Conservation (phyloP, 1,140 invertebrate species). For the Lanistes nyassanus region DNA sequence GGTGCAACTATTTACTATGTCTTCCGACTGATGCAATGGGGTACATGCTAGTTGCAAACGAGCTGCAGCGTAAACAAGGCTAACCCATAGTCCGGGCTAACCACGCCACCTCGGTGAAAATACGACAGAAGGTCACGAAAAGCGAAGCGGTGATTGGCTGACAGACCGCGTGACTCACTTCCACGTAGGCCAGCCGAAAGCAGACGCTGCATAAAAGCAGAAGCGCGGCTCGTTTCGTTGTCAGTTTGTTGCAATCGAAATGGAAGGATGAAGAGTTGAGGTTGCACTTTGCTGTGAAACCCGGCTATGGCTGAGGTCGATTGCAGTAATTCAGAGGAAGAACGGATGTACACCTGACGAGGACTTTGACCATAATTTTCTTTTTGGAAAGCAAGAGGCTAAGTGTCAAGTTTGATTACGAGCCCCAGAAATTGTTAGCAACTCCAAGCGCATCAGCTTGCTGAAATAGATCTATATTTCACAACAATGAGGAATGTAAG, state of each 20-base stretch:
- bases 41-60: background rate
- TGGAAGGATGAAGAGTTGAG: conserved; percentile 35
- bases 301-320: conserved; percentile 28
- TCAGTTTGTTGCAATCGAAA: conserved; percentile 30
- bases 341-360: conserved; percentile 7
- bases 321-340: conserved; percentile 16
- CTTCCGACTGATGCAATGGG: no score
- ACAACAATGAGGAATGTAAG: conserved; percentile 24
- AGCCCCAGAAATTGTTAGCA: background rate
- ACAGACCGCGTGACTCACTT: conserved; percentile 36
- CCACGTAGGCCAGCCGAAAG: conserved; percentile 36
- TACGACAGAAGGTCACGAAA: conserved; percentile 1
- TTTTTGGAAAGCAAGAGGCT: conserved; percentile 11
- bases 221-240: conserved; percentile 8
- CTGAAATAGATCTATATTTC: conserved; percentile 12
- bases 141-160: conserved; percentile 31
- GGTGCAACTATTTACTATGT: no score
- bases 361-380: conserved; percentile 13
- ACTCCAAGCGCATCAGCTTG: no score
- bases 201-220: conserved; percentile 7
- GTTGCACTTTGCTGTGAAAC: conserved; percentile 15
- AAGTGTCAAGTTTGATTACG: background rate
- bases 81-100: conserved; percentile 1
- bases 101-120: conserved; percentile 29
- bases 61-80: background rate